A percentile compares a stretch with the other conserved stretches of the same genome.
phyloP scores from a whole-genome alignment of 2,888 invertebrate species.

The Callyntrura guangdongensis region DNA sequence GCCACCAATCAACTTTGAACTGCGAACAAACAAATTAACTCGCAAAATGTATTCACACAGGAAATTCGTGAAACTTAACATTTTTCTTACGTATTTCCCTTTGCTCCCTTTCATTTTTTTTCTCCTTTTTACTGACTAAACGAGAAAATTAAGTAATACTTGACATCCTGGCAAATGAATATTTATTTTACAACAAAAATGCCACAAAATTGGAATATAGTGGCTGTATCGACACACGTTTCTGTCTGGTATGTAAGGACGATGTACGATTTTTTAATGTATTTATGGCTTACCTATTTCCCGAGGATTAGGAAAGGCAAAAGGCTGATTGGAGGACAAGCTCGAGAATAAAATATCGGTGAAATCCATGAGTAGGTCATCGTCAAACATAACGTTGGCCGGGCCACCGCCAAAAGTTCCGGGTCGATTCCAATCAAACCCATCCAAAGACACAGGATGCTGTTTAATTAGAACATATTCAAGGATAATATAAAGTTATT shows the following conservation, averaged over 20 bases:
- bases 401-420: conserved; percentile 88
- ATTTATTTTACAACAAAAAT: not conserved
- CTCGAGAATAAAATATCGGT: conserved; percentile 96
- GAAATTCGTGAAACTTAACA: no score
- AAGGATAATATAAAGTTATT: conserved; percentile 4
- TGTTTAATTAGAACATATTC: conserved; percentile 24
- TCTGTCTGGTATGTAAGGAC: no score
- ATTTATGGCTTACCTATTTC: conserved; percentile 93
- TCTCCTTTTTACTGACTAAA: no score
- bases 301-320: conserved; percentile 98
- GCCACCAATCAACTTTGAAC: no score
- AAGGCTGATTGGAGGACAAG: conserved; percentile 92
- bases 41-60: no score
- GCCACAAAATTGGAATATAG: no score
- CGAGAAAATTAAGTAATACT: not conserved
- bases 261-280: not conserved
- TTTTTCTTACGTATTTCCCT: no score
- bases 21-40: no score
- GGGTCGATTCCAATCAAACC: conserved; percentile 90
- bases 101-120: no score
- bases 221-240: no score
- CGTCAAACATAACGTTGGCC: conserved; percentile 92
- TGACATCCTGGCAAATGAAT: not conserved
- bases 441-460: conserved; percentile 87
- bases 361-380: conserved; percentile 92